Base-by-base conservation (phyloP, 2,797 vertebrate genomes). In the Phataginus tetradactyla region DNA sequence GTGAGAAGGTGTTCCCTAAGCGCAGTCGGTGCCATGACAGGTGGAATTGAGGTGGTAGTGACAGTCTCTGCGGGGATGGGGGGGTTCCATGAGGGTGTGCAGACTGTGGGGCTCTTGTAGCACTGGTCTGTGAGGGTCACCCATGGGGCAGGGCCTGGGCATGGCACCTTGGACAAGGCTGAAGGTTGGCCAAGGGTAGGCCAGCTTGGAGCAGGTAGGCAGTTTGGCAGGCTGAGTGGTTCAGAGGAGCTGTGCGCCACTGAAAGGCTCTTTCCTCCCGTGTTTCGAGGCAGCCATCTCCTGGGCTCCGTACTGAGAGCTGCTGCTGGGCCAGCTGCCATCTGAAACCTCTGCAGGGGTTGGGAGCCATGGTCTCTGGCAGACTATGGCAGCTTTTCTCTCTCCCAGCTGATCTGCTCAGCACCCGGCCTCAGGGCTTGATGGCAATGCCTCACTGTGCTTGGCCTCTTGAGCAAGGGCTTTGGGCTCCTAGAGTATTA, bases 361-460 rank as follows among this genome's bases (percentile, higher is more conserved):
- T 0, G 3, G 80, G 4, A n/a, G 42, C 11, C 0, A 8, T 7
- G 74, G 63, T 74, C 49, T 9, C 45, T 10, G 6, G 25, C 10
- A 0, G 3, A 10, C 45, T 2, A 0, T 0, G 12, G 45, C 63
- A 34, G 34, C 72, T 37, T 32, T 42, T 39, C 18, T 42, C 7
- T 21, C 21, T 53, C 27, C 3, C 10, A 13, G 15, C 90, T 18
- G 2, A 39, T 3, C 27, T 0, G 0, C 42, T 18, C 6, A 9
- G 45, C 1, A 0, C 32, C 32, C 1, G 2, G n/a, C 25, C n/a
- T 7, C 21, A 63, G 61, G 32, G 29, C 11, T 32, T 25, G 5
- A 3, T 25, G 15, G 18, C 15, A 51, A 69, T 29, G 7, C 5
- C 13, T 25, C 25, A 34, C 8, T 0, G 51, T 42, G 6, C 14